Conservation (phyloP, 2,113 vertebrate species). For the Emydocephalus ijimae region DNA sequence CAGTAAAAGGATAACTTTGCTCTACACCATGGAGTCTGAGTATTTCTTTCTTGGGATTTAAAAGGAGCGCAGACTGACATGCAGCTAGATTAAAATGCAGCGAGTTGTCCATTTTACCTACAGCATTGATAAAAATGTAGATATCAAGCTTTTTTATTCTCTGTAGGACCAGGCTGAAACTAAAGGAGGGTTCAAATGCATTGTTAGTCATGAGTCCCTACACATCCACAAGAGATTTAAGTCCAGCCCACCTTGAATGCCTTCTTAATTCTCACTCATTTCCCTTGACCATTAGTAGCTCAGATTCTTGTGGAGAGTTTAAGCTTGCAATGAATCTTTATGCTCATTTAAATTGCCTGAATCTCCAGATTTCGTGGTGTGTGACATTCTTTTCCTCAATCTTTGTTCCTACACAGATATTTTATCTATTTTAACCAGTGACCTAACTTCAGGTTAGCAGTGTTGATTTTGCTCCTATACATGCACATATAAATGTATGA, state of each 20-base stretch:
- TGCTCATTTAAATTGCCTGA: too few species aligned
- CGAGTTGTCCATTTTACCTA: neutral
- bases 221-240: too few species aligned
- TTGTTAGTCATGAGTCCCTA: too few species aligned
- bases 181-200: too few species aligned
- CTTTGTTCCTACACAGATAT: neutral
- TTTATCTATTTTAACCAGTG: neutral
- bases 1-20: too few species aligned
- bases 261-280: neutral
- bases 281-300: neutral
- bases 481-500: neutral
- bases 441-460: neutral
- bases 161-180: too few species aligned
- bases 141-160: neutral
- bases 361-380: too few species aligned
- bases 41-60: too few species aligned
- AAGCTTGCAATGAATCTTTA: too few species aligned
- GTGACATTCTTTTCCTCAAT: neutral
- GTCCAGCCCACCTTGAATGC: too few species aligned
- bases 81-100: neutral
- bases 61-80: too few species aligned
- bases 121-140: neutral
- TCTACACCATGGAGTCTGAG: too few species aligned
- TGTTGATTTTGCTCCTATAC: neutral
- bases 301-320: neutral